phyloP scores from a whole-genome alignment of 2,797 vertebrate species.

The Falco rusticolus region DNA sequence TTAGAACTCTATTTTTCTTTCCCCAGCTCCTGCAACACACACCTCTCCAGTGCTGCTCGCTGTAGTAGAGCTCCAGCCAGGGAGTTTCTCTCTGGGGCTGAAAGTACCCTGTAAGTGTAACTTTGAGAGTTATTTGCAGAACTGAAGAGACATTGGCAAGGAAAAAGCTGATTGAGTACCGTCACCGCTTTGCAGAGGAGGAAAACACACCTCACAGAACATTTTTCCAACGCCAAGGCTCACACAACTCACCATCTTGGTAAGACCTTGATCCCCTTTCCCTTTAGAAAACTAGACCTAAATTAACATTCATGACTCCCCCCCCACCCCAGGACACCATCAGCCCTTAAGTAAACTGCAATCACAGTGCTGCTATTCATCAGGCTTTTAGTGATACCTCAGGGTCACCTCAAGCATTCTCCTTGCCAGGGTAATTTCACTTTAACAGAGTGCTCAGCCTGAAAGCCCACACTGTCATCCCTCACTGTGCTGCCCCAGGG shows the following conservation, averaged over 20 bases:
- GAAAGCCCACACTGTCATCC: background rate
- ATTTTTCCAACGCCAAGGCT: background rate
- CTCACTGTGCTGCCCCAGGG: background rate
- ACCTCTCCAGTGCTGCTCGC: accelerated
- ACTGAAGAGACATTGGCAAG: background rate
- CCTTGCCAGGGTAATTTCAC: background rate
- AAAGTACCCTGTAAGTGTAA: background rate
- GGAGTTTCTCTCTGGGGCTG: background rate
- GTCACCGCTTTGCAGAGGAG: background rate
- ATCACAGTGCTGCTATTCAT: no score
- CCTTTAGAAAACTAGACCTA: background rate
- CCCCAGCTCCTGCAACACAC: accelerated
- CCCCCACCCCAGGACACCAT: background rate
- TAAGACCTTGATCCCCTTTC: background rate
- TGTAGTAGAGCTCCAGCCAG: background rate
- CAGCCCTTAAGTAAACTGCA: background rate
- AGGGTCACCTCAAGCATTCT: background rate
- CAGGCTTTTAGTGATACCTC: no score
- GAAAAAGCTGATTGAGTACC: background rate
- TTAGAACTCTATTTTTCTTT: background rate
- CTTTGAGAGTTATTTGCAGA: background rate
- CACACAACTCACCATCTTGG: background rate
- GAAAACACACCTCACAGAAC: background rate
- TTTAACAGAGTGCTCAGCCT: background rate
- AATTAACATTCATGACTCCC: background rate